Evolutionary conservation across 2,888 invertebrate species (phyloP), one percentile per base, ranked within the genome.

Genomic region (Crossocerus cetratus): DNA sequence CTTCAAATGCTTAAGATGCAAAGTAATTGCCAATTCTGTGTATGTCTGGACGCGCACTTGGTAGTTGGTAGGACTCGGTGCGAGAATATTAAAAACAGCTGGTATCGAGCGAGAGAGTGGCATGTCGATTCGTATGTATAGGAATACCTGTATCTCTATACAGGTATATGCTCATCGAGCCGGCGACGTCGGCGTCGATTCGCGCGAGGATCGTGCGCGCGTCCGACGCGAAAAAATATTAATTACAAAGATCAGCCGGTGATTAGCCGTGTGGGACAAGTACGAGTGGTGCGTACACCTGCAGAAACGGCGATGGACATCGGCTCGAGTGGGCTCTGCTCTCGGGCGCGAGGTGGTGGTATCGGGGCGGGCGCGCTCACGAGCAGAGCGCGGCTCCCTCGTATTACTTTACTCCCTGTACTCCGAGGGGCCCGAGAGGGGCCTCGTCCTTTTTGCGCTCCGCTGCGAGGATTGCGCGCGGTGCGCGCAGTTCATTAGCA

Each of bases 401-500:
- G 72, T 72, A 75, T 76, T 65, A 66, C 66, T 42, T 60, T 42
- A 72, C 56, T 16, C 32, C 1, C 8, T 11, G 32, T 32, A 32
- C 32, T 32, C 32, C 32, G 32, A 32, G 32, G 22, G 16, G 11
- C 23, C 42, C n/a, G n/a, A n/a, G n/a, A n/a, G n/a, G n/a, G n/a
- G n/a, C n/a, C 56, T 62, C 68, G 49, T 70, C 64, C 57, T 56
- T 22, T 32, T 59, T 49, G 63, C 74, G 69, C 32, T 32, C 32
- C 8, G 32, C 32, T 32, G 32, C 32, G 32, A 32, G 32, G 32
- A 69, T 61, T 59, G 57, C 65, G 45, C 32, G 59, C 54, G 64
- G 60, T 64, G 74, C 32, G 32, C 69, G 76, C 71, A 69, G 76
- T 77, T 78, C 77, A 76, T 78, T 78, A 78, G 74, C 76, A 76